Percentiles rank a stretch among this genome's conserved stretches.
phyloP scores from a whole-genome alignment of 2,888 invertebrate species.

The Trissolcus brochymenae region DNA sequence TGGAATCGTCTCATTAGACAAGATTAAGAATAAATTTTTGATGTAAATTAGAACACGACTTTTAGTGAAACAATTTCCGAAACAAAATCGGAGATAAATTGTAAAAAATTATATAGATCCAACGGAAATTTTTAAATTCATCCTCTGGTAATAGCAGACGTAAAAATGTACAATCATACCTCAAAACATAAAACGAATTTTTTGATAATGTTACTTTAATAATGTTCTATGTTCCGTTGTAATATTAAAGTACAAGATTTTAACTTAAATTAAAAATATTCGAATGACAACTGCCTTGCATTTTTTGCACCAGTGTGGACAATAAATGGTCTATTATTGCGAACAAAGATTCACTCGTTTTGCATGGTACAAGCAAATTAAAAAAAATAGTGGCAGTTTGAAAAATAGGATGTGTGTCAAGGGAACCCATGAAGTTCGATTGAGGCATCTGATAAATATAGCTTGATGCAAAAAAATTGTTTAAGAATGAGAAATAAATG shows the following conservation, averaged over 20 bases:
- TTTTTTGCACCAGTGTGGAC: conserved; percentile 2
- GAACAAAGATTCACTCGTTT: conserved; percentile 21
- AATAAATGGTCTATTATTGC: conserved; percentile 10
- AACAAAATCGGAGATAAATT: neutral
- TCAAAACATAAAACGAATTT: no score
- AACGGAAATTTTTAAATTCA: no score
- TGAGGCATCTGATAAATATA: no score
- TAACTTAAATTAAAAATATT: no score
- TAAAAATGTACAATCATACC: no score
- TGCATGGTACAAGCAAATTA: conserved; percentile 14
- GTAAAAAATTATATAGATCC: no score
- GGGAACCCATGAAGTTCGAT: conserved; percentile 25
- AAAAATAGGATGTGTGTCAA: conserved; percentile 36
- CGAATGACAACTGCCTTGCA: neutral
- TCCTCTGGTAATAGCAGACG: no score
- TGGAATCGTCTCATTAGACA: conserved; percentile 17
- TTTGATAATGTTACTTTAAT: no score
- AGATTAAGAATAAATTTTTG: conserved; percentile 31
- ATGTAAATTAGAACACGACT: conserved; percentile 17
- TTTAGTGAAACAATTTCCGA: conserved; percentile 22
- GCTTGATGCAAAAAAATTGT: no score
- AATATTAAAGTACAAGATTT: no score
- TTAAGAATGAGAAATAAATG: no score
- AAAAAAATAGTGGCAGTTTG: conserved; percentile 16
- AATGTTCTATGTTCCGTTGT: no score